Conservation (phyloP, 2,113 vertebrate species). For the Neofelis nebulosa region DNA sequence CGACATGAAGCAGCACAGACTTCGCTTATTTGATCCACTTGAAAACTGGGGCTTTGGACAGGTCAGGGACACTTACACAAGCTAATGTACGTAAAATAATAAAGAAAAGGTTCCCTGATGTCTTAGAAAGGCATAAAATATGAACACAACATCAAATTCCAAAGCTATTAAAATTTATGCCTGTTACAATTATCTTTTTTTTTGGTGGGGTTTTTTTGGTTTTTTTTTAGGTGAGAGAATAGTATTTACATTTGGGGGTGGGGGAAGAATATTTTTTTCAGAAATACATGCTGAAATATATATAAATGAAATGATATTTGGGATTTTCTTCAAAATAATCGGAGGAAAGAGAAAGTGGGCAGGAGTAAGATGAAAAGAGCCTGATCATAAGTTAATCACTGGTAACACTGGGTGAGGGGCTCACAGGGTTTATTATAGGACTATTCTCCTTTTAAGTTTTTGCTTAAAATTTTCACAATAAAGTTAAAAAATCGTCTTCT, state of each 20-base stretch:
- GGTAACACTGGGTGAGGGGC: neutral
- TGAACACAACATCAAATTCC: neutral
- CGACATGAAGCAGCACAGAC: neutral
- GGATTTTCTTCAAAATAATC: neutral
- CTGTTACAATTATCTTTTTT: neutral
- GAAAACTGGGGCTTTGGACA: neutral
- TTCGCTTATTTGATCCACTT: neutral
- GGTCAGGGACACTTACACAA: neutral
- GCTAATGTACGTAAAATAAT: neutral
- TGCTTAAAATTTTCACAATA: neutral
- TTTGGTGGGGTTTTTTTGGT: neutral
- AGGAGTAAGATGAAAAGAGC: neutral
- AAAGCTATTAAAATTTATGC: constrained; percentile 28
- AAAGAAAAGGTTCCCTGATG: neutral
- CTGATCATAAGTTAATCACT: neutral
- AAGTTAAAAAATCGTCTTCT: neutral
- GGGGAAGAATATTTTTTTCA: neutral
- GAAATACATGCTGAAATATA: neutral
- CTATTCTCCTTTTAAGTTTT: neutral
- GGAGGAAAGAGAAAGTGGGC: neutral
- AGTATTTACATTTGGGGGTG: neutral
- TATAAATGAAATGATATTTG: constrained; percentile 5
- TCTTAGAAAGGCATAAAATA: neutral
- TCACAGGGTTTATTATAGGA: neutral
- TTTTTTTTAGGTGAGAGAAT: neutral